Base-by-base conservation (phyloP, 2,797 vertebrate genomes). In the Erithacus rubecula region DNA sequence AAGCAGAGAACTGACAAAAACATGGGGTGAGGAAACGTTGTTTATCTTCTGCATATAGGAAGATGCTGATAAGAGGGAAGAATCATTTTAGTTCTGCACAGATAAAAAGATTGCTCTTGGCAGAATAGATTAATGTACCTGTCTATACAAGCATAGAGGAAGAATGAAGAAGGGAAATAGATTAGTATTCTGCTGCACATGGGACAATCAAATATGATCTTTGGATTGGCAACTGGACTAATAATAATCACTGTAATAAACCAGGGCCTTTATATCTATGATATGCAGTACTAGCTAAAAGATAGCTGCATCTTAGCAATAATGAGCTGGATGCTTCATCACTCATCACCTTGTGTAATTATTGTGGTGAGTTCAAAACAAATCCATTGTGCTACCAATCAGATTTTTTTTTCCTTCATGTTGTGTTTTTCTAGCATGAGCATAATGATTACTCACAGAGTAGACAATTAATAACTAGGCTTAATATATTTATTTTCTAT, bases 101-200 rank as follows among this genome's bases (percentile, higher is more conserved):
- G 91, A 94, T 76, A 86, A 87, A 96, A 87, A 93, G 74, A 93
- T 90, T 16, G 22, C 37, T 91, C 24, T 77, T 89, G 91, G 90
- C 90, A 80, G 34, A 47, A 80, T 10, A 69, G 55, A 76, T 52
- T 36, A 71, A 87, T 77, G 77, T 83, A 96, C 90, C 90, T 97
- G 96, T 88, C 84, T 65, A 37, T 64, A 78, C 67, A 56, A 91
- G 79, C 60, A 52, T 4, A 51, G 71, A 93, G 22, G 64, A 69
- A 83, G 89, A 97, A 94, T 26, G 36, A 84, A 90, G 89, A 91
- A 94, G 77, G 83, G 32, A 95, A 96, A 74, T 36, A 86, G 69
- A 94, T 96, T 89, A 90, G 62, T 49, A 87, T 85, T 94, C 67
- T 81, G 32, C 64, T 76, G 44, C 46, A 72, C 11, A 21, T 52